Base-by-base conservation (phyloP, 1,140 invertebrate genomes). In the Tribolium castaneum region DNA sequence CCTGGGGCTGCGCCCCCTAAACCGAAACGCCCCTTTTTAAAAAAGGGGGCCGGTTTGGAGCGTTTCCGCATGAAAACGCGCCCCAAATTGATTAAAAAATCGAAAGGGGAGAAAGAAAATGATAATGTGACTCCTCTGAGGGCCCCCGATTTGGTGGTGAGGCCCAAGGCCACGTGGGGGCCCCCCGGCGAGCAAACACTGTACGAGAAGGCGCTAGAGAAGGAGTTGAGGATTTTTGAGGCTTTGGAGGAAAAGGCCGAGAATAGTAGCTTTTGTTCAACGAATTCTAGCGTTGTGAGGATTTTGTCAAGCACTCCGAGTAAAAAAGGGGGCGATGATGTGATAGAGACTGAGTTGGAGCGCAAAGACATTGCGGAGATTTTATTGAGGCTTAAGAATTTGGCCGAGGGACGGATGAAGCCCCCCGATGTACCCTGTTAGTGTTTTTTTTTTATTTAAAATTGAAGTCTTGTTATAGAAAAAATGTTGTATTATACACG, bases 261-360 rank as follows among this genome's bases (percentile, higher is more conserved):
- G 35, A 89, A 92, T 86, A 91, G 91, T 56, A 93, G 93, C 85
- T 94, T 94, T 79, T 92, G 89, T 86, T 92, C 93, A 16, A 91
- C 92, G 16, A 94, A 91, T 73, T 84, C 85, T n/a, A 85, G 84
- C 78, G 77, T 86, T 34, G 14, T 83, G 9, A 82, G 81, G 3
- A 62, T 87, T 59, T 77, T 86, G 19, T 77, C 83, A n/a, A 85
- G 83, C 76, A 85, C 84, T 10, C 84, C 85, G 1, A 84, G 25
- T n/a, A 81, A 77, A 35, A 66, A 66, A 1, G 1, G n/a, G 4
- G 59, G n/a, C 4, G 30, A 66, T 9, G 59, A 39, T 1, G 30
- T 66, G 2, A 66, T 66, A 1, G 59, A 66, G 30, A 66, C 25
- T 6, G 34, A 34, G 9, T 30, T 66, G 3, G 59, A 66, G 3